Conservation (phyloP, 1,140 invertebrate genomes). For the Probaryconus sp. region DNA sequence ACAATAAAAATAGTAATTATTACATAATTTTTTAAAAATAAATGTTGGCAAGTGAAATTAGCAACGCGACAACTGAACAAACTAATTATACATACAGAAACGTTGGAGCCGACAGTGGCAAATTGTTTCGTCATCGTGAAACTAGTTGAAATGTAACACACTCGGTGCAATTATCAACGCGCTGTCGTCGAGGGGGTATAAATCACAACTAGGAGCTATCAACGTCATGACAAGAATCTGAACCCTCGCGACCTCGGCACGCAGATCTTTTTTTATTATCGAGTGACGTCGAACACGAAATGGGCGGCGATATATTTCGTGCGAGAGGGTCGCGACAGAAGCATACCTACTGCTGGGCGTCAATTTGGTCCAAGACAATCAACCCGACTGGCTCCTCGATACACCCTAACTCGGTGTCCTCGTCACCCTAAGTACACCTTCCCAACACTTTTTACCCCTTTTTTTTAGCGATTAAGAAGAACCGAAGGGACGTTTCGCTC, state of each 20-base stretch:
- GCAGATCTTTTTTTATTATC: slow-evolving; percentile 49
- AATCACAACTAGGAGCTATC: slow-evolving; percentile 51
- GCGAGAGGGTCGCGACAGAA: slow-evolving; percentile 56
- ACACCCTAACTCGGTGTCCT: slow-evolving; percentile 7
- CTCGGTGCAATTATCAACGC: slow-evolving; percentile 30
- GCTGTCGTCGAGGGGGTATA: slow-evolving; percentile 23
- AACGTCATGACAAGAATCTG: slow-evolving; percentile 51
- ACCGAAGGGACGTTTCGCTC: slow-evolving; percentile 18
- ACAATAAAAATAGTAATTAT: too few species aligned
- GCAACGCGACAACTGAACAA: too few species aligned
- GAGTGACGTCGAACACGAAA: slow-evolving; percentile 67
- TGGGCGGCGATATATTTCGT: slow-evolving; percentile 68
- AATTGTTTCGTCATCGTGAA: too few species aligned
- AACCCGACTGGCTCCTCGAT: background rate
- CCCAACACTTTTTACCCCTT: slow-evolving; percentile 14
- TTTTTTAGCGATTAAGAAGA: slow-evolving; percentile 2
- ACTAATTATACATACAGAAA: too few species aligned
- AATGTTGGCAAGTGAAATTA: too few species aligned
- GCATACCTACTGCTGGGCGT: slow-evolving; percentile 34
- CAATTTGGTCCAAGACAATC: slow-evolving; percentile 52
- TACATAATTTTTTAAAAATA: too few species aligned
- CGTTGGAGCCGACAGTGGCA: too few species aligned
- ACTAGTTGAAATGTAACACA: slow-evolving; percentile 3
- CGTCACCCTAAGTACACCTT: slow-evolving; percentile 3
- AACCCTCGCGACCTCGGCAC: slow-evolving; percentile 26